phyloP scores from a whole-genome alignment of 2,797 vertebrate genomes.

The Onychomys torridus region DNA sequence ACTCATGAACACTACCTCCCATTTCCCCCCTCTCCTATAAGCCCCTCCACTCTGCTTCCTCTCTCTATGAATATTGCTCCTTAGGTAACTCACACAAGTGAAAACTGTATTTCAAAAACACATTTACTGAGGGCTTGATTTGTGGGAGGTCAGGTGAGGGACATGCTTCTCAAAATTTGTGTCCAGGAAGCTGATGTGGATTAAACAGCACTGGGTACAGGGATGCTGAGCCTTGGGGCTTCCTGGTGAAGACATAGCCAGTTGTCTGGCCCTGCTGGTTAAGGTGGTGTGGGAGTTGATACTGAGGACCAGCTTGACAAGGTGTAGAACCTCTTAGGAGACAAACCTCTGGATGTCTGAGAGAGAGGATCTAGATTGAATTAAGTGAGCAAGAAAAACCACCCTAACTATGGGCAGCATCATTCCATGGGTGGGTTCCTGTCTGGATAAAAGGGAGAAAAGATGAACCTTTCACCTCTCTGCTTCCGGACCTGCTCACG shows the following conservation, averaged over 20 bases:
- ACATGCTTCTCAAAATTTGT: neutral
- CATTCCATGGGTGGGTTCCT: neutral
- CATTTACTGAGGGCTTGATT: neutral
- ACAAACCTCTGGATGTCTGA: neutral
- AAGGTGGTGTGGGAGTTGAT: neutral
- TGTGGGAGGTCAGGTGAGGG: neutral
- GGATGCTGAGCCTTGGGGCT: neutral
- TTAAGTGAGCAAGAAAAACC: neutral
- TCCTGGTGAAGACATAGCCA: neutral
- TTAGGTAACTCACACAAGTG: neutral
- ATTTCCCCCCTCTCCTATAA: rapidly evolving
- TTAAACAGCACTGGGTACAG: neutral
- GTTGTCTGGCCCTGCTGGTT: neutral
- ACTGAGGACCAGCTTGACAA: neutral
- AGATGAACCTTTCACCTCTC: neutral
- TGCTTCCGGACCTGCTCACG: neutral
- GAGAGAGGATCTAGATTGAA: neutral
- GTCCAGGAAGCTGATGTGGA: neutral
- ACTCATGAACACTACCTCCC: neutral
- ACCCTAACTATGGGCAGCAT: neutral
- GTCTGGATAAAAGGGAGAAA: neutral
- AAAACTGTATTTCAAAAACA: neutral
- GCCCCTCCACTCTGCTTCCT: neutral
- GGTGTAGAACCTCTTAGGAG: neutral
- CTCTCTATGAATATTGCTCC: neutral